Conservation (phyloP, 2,113 vertebrate genomes). For the Nansenia antarctica region DNA sequence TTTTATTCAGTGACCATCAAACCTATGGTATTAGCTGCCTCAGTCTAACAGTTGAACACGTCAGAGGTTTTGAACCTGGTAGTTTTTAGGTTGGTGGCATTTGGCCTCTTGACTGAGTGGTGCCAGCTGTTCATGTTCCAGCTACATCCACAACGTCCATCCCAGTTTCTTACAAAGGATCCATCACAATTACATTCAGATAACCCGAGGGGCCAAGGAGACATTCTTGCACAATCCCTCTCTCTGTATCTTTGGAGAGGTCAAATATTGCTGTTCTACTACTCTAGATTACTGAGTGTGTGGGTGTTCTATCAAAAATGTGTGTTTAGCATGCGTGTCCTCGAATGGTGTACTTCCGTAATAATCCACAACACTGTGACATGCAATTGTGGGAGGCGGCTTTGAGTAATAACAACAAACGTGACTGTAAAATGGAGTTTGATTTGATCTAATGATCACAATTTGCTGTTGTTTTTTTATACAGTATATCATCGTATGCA, state of each 20-base stretch:
- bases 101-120: constrained; percentile 9
- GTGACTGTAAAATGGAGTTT: background rate
- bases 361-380: constrained; percentile 61
- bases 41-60: background rate
- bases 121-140: constrained; percentile 13
- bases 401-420: constrained; percentile 25
- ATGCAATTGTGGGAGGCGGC: constrained; percentile 15
- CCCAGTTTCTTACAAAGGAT: no score
- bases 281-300: background rate
- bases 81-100: no score
- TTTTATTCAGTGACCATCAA: no score
- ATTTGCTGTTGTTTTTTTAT: constrained; percentile 40
- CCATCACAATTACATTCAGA: background rate
- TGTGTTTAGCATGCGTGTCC: constrained; percentile 6
- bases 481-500: constrained; percentile 56
- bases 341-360: constrained; percentile 37
- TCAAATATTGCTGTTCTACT: background rate
- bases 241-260: constrained; percentile 9
- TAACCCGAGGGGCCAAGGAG: constrained; percentile 12
- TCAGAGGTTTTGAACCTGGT: background rate
- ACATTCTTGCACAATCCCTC: constrained; percentile 19
- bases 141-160: constrained; percentile 15
- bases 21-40: no score
- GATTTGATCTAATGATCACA: constrained; percentile 11
- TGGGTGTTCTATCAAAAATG: background rate